phyloP scores from a whole-genome alignment of 2,113 vertebrate genomes.

The Anser brachyrhynchus region DNA sequence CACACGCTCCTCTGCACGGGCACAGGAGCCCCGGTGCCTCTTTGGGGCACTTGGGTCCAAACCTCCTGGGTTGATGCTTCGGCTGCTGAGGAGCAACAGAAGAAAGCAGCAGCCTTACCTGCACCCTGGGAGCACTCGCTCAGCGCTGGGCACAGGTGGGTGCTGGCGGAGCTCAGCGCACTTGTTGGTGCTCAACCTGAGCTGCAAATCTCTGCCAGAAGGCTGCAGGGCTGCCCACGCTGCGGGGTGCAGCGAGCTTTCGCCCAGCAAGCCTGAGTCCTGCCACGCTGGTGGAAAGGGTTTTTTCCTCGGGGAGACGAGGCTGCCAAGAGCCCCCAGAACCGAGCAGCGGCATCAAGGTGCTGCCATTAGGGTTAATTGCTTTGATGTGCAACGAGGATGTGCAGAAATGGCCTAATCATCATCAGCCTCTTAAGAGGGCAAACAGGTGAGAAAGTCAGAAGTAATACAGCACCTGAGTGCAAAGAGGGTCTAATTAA shows the following conservation, averaged over 20 bases:
- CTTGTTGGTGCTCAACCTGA: accelerated
- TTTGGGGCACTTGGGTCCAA: background rate
- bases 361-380: slow-evolving; percentile 59
- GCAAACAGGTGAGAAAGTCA: slow-evolving; percentile 73
- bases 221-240: slow-evolving; percentile 1
- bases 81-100: background rate
- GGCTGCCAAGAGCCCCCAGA: slow-evolving; percentile 8
- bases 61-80: background rate
- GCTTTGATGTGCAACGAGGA: slow-evolving; percentile 34
- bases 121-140: background rate
- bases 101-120: background rate
- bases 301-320: background rate
- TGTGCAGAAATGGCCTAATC: slow-evolving; percentile 57
- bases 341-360: background rate
- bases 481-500: slow-evolving; percentile 74
- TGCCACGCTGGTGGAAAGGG: background rate
- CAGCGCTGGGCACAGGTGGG: accelerated
- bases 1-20: background rate
- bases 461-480: slow-evolving; percentile 69
- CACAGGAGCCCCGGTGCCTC: background rate
- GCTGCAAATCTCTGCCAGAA: background rate
- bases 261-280: background rate
- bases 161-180: background rate
- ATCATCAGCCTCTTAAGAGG: slow-evolving; percentile 59
- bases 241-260: background rate